Evolutionary conservation across 2,888 invertebrate genomes (phyloP), one percentile per base, ranked within the genome.

Genomic region (Drosophila meridiana): DNA sequence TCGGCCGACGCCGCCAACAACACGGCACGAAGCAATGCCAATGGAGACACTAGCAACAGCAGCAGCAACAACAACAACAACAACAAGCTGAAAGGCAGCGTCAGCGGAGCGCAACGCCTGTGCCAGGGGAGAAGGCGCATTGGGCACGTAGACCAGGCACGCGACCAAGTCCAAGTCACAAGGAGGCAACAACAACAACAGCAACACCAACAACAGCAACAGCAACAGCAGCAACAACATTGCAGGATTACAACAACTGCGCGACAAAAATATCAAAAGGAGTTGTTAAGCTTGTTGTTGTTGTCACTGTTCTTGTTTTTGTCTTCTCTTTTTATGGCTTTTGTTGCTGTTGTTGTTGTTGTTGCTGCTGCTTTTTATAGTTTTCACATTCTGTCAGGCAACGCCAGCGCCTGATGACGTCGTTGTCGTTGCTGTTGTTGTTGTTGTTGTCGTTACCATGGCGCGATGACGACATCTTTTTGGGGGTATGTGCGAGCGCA

Each of bases 391-490:
- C 60, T 77, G 73, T 69, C 78, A 77, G 81, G 81, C 82, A 78
- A 78, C 73, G 64, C 61, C 77, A 80, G 73, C 66, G 80, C 67
- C 89, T 78, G 87, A 69, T 82, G 87, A 82, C 74, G 89, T 78
- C 78, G 87, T 65, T 73, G 89, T 75, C 58, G 34, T 28, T 60
- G 81, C 48, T 56, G 70, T 48, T 58, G 66, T 8, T 81, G 85
- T 52, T 60, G 60, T 66, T 66, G 86, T 71, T 75, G 83, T 59
- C 67, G 82, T 82, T 82, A 76, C 83, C 88, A 88, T 87, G 87
- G 80, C 73, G 80, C 87, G 90, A 90, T 86, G 86, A 86, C 85
- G 90, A 90, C 87, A 86, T 86, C 89, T 83, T 86, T 86, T 74
- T 71, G 73, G 86, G 83, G 90, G 85, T 75, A 74, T 69, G 47